These are phyloP conservation scores for Fragum fragum DNA, from an alignment of 2,888 invertebrate species.

Conservation along the genomic window DNA sequence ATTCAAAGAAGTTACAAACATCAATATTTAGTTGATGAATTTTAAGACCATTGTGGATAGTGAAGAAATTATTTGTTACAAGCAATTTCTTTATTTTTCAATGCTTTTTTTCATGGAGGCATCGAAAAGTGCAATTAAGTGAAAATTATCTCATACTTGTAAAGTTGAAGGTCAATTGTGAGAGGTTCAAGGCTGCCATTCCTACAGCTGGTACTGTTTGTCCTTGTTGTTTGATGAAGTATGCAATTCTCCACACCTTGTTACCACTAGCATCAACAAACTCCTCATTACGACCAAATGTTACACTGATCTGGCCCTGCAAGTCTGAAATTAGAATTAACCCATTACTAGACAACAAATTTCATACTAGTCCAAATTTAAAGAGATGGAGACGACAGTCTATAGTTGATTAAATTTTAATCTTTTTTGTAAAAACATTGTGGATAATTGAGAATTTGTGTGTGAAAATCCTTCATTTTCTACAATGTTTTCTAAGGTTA, in stretches of 20 bases:
- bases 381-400: too few relatives aligned
- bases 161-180: slow-evolving; percentile 5
- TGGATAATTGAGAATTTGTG: slow-evolving; percentile 1
- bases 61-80: too few relatives aligned
- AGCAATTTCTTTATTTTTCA: too few relatives aligned
- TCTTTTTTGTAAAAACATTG: too few relatives aligned
- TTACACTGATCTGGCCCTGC: slow-evolving; percentile 44
- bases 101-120: too few relatives aligned
- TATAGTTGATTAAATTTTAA: too few relatives aligned
- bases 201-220: slow-evolving; percentile 52
- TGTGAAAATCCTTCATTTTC: neutral
- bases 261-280: slow-evolving; percentile 55
- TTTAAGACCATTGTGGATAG: too few relatives aligned
- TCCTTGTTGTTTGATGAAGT: slow-evolving; percentile 66
- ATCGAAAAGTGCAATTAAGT: too few relatives aligned
- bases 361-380: too few relatives aligned
- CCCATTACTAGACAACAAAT: too few relatives aligned
- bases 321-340: slow-evolving; percentile 42
- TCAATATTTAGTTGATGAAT: too few relatives aligned
- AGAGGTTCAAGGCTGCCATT: slow-evolving; percentile 2
- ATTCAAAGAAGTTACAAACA: too few relatives aligned
- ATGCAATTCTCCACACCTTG: slow-evolving; percentile 64
- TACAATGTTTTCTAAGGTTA: neutral
- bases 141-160: slow-evolving; percentile 41
- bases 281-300: slow-evolving; percentile 66